phyloP scores from a whole-genome alignment of 53 echinoderm and acorn worm species.

The Paracentrotus lividus region DNA sequence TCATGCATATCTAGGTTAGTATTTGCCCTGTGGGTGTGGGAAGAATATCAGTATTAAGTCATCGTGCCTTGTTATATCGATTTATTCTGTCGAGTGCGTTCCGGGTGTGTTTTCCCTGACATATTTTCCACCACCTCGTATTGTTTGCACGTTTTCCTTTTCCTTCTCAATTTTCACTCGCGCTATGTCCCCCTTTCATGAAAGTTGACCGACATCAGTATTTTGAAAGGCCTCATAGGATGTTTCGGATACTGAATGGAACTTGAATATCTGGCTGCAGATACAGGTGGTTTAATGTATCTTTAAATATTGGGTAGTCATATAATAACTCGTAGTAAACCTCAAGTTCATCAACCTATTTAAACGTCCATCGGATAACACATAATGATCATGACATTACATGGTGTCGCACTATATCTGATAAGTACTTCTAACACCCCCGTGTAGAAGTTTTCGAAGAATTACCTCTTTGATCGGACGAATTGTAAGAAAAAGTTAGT shows the following conservation, averaged over 20 bases:
- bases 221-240: neutral
- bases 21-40: neutral
- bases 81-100: neutral
- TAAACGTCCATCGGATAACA: too few species aligned
- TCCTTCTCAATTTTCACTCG: neutral
- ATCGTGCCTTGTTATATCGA: neutral
- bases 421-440: too few species aligned
- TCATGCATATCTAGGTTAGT: neutral
- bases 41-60: neutral
- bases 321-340: too few species aligned
- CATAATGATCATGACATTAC: too few species aligned
- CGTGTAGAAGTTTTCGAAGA: too few species aligned
- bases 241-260: neutral
- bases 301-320: too few species aligned
- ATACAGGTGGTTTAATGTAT: too few species aligned
- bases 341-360: too few species aligned
- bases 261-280: too few species aligned
- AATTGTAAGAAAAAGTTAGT: too few species aligned
- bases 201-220: neutral
- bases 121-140: neutral
- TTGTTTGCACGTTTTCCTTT: neutral
- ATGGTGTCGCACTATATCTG: too few species aligned
- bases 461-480: too few species aligned
- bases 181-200: neutral
- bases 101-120: neutral